Percentiles rank a stretch among this genome's conserved stretches.
phyloP scores from a whole-genome alignment of 2,797 vertebrate genomes.

The Champsocephalus esox region DNA sequence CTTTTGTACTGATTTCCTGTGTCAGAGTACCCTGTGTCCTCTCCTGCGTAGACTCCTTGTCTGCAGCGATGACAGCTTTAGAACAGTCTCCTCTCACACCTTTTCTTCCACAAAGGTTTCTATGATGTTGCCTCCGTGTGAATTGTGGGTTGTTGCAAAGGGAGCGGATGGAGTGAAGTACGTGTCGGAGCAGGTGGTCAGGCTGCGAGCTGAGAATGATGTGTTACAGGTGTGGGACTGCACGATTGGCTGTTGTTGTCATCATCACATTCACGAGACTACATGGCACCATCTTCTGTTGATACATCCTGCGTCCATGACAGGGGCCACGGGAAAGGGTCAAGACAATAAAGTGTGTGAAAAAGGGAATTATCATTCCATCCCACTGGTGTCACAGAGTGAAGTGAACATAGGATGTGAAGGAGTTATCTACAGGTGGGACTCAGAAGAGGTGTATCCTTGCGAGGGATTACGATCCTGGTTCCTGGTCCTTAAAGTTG shows the following conservation, averaged over 20 bases:
- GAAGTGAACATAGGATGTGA: conserved; percentile 14
- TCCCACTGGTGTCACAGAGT: conserved; percentile 6
- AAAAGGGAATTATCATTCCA: conserved; percentile 29
- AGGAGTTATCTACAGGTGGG: neutral
- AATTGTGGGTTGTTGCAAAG: conserved; percentile 14
- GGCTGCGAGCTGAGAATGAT: conserved; percentile 72
- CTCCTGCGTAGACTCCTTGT: neutral
- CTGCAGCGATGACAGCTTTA: conserved; percentile 2
- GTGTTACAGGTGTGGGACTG: conserved; percentile 54
- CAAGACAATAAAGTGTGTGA: conserved; percentile 33
- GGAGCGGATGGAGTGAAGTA: conserved; percentile 26
- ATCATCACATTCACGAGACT: conserved; percentile 22
- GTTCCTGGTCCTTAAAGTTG: neutral
- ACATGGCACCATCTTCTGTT: conserved; percentile 18
- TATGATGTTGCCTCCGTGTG: conserved; percentile 19
- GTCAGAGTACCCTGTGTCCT: neutral
- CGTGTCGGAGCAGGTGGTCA: conserved; percentile 75
- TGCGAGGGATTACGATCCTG: neutral
- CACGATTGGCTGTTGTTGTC: conserved; percentile 57
- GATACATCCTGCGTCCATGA: conserved; percentile 21
- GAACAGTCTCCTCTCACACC: conserved; percentile 16
- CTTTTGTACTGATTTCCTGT: conserved; percentile 11
- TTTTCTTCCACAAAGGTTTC: conserved; percentile 12
- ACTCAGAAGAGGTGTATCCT: conserved; percentile 5
- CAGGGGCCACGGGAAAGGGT: conserved; percentile 3